Percentiles rank a stretch among this genome's conserved stretches.
phyloP scores from a whole-genome alignment of 2,888 invertebrate species.

The Acleris cristana region DNA sequence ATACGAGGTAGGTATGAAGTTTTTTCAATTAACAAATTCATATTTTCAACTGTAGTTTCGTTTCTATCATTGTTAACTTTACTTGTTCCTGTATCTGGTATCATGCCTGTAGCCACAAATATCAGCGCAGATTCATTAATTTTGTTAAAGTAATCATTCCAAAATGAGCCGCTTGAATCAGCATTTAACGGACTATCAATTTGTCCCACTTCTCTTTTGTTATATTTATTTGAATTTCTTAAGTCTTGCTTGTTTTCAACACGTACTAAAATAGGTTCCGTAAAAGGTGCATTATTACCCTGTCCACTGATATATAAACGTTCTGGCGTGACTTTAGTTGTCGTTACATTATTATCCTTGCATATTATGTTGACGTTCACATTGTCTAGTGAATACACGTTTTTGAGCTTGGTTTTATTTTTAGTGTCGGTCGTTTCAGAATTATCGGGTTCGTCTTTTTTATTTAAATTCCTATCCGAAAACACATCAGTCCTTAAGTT shows the following conservation, averaged over 20 bases:
- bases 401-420: conserved; percentile 38
- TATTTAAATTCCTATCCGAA: no score
- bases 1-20: no score
- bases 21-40: no score
- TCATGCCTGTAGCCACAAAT: background rate
- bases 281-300: background rate
- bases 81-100: background rate
- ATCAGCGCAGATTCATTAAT: background rate
- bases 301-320: background rate
- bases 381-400: conserved; percentile 63
- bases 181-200: conserved; percentile 50
- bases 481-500: no score
- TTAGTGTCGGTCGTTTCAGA: no score
- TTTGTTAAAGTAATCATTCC: conserved; percentile 53
- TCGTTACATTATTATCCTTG: conserved; percentile 39
- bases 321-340: background rate
- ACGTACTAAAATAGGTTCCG: background rate
- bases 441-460: no score
- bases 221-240: conserved; percentile 30
- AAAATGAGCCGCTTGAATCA: conserved; percentile 53
- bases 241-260: conserved; percentile 18
- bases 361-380: conserved; percentile 69
- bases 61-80: background rate
- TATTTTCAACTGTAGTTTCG: no score
- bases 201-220: conserved; percentile 46